phyloP scores from a whole-genome alignment of 2,113 vertebrate species.

The Zapornia atra region DNA sequence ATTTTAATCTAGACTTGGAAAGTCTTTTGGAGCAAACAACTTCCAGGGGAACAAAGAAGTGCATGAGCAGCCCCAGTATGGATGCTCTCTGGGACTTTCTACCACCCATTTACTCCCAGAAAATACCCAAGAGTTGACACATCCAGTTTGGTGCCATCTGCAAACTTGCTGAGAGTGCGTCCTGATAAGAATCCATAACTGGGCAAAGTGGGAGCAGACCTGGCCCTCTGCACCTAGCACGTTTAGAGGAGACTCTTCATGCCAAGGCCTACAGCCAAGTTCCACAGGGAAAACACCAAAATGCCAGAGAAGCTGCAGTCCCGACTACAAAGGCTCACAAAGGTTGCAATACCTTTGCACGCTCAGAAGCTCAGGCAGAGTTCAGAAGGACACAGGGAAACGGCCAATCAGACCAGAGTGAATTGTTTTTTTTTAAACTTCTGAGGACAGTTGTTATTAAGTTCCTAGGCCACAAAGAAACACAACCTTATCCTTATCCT shows the following conservation, averaged over 20 bases:
- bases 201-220: background rate
- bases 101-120: too few species aligned
- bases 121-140: background rate
- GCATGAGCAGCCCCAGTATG: background rate
- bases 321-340: background rate
- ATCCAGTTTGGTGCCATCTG: background rate
- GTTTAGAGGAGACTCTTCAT: background rate
- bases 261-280: background rate
- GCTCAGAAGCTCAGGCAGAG: background rate
- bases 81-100: background rate
- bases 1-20: background rate
- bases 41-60: background rate
- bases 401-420: background rate
- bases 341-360: background rate
- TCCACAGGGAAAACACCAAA: background rate
- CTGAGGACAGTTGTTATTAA: background rate
- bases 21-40: background rate
- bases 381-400: background rate
- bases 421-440: background rate
- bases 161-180: background rate
- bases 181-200: background rate
- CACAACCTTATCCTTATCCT: background rate
- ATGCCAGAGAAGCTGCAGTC: accelerated
- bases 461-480: background rate
- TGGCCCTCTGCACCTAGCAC: background rate